These are phyloP conservation scores for Hyles lineata DNA, from an alignment of 2,888 invertebrate genomes.

Conservation along the genomic window DNA sequence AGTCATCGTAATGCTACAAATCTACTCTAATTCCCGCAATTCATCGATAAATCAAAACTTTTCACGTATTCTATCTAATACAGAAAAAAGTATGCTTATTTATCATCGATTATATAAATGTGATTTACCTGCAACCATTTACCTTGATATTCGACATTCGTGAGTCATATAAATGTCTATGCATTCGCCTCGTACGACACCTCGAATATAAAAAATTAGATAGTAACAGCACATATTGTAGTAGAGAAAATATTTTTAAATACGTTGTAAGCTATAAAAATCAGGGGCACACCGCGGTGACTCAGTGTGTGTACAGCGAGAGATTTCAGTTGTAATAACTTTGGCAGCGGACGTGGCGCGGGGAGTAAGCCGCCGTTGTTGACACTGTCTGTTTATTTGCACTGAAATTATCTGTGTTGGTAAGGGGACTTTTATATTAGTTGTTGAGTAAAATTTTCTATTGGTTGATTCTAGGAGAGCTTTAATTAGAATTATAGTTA, in stretches of 20 bases:
- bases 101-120: too few relatives aligned
- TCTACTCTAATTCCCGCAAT: too few relatives aligned
- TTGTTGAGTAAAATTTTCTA: too few relatives aligned
- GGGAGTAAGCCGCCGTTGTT: constrained; percentile 5
- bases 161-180: neutral
- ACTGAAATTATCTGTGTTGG: neutral
- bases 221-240: constrained; percentile 36
- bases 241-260: constrained; percentile 32
- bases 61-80: too few relatives aligned
- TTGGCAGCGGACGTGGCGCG: constrained; percentile 20
- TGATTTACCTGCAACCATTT: too few relatives aligned
- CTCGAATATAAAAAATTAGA: neutral
- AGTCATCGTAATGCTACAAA: too few relatives aligned
- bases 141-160: too few relatives aligned
- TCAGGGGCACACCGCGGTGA: constrained; percentile 31
- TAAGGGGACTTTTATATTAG: too few relatives aligned
- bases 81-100: too few relatives aligned
- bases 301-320: constrained; percentile 25
- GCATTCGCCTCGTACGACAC: neutral
- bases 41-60: too few relatives aligned
- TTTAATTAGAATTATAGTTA: too few relatives aligned
- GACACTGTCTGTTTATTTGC: neutral
- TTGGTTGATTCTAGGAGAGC: too few relatives aligned
- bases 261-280: constrained; percentile 28
- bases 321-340: constrained; percentile 9